Conservation (phyloP, 2,888 invertebrate species). For the Malachius bipustulatus region DNA sequence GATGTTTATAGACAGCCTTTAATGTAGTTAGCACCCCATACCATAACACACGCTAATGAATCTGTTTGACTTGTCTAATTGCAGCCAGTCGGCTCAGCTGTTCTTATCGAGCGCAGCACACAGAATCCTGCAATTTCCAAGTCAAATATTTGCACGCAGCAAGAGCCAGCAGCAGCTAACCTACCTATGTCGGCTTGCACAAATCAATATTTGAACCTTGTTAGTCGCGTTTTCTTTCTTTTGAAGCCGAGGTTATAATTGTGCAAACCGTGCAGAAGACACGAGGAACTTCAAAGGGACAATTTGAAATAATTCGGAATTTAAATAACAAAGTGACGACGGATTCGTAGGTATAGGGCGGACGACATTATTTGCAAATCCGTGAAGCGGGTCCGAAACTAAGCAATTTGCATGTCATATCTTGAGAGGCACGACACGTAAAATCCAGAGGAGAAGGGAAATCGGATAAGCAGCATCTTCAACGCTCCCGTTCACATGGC, state of each 20-base stretch:
- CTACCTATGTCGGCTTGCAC: constrained; percentile 14
- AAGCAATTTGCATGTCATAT: constrained; percentile 31
- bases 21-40: neutral
- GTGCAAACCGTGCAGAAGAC: neutral
- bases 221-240: constrained; percentile 12
- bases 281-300: constrained; percentile 17
- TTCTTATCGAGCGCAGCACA: neutral
- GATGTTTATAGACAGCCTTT: neutral
- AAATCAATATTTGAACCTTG: constrained; percentile 22
- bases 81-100: neutral
- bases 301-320: constrained; percentile 24
- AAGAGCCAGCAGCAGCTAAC: constrained; percentile 13
- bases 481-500: no score
- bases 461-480: neutral
- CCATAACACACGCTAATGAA: no score
- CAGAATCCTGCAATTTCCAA: constrained; percentile 2
- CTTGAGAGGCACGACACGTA: constrained; percentile 25
- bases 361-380: constrained; percentile 22
- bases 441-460: constrained; percentile 20
- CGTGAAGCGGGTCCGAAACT: constrained; percentile 26
- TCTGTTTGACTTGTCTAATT: neutral
- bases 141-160: constrained; percentile 20
- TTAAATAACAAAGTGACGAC: constrained; percentile 30
- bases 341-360: constrained; percentile 25
- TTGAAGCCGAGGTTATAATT: constrained; percentile 16